Conservation (phyloP, 1,140 invertebrate species). For the Aphaenogaster rudis region DNA sequence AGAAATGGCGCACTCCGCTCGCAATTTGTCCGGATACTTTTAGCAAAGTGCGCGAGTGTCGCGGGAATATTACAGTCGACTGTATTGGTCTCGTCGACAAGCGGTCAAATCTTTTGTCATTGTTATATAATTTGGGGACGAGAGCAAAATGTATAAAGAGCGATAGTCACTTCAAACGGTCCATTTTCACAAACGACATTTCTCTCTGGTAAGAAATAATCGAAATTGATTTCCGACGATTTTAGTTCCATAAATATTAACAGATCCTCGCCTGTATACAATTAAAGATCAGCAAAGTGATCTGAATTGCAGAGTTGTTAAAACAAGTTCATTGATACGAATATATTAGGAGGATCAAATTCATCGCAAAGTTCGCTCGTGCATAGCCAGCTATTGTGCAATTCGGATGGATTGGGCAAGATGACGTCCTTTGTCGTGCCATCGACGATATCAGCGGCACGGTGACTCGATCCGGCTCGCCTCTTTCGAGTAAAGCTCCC, state of each 20-base stretch:
- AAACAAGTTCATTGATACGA: conserved; percentile 13
- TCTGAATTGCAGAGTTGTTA: background rate
- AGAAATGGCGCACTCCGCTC: conserved; percentile 7
- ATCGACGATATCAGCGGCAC: conserved; percentile 55
- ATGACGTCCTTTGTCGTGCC: conserved; percentile 48
- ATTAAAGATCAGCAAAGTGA: background rate
- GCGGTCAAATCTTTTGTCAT: background rate
- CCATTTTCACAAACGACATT: background rate
- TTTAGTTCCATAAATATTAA: background rate
- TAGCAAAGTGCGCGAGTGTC: background rate
- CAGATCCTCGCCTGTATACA: background rate
- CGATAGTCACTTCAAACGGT: background rate
- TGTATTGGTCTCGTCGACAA: background rate
- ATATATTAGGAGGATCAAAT: conserved; percentile 8
- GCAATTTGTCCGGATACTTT: conserved; percentile 36
- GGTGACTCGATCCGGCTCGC: conserved; percentile 40
- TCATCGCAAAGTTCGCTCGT: conserved; percentile 26
- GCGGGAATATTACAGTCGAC: conserved; percentile 2
- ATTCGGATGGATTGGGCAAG: conserved; percentile 39
- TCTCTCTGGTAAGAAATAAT: background rate
- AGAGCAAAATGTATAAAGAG: background rate
- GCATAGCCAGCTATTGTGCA: conserved; percentile 29
- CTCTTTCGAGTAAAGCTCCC: conserved; percentile 46
- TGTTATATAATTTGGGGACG: background rate
- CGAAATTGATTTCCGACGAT: background rate